phyloP scores from a whole-genome alignment of 2,888 invertebrate genomes.

The Phaedon cochleariae region DNA sequence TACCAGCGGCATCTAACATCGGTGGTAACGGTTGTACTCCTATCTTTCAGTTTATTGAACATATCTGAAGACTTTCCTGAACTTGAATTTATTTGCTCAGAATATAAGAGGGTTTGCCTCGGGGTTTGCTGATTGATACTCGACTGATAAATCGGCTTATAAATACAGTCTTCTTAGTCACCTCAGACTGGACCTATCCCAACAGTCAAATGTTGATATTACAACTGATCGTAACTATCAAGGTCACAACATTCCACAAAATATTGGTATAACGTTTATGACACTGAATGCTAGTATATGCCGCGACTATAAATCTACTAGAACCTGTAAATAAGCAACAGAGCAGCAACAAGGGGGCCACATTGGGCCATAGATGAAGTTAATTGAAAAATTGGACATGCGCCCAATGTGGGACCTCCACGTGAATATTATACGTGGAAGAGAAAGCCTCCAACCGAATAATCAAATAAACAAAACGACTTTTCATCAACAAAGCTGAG shows the following conservation, averaged over 20 bases:
- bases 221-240: not conserved
- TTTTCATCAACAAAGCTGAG: not conserved
- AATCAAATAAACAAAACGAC: not conserved
- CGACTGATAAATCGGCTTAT: too few species aligned
- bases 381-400: not conserved
- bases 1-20: too few species aligned
- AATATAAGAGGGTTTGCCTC: too few species aligned
- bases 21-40: too few species aligned
- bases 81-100: too few species aligned
- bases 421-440: not conserved
- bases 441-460: not conserved
- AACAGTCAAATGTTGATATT: not conserved
- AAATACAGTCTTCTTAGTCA: too few species aligned
- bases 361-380: not conserved
- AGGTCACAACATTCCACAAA: not conserved
- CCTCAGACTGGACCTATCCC: not conserved
- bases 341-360: not conserved
- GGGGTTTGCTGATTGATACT: too few species aligned
- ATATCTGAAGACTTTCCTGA: too few species aligned
- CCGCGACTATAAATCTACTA: not conserved
- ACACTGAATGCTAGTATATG: not conserved
- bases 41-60: too few species aligned
- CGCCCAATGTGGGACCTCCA: not conserved
- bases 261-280: not conserved
- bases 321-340: not conserved